Conservation (phyloP, 64 coral and sea anemone genomes). For the Stylophora pistillata region DNA sequence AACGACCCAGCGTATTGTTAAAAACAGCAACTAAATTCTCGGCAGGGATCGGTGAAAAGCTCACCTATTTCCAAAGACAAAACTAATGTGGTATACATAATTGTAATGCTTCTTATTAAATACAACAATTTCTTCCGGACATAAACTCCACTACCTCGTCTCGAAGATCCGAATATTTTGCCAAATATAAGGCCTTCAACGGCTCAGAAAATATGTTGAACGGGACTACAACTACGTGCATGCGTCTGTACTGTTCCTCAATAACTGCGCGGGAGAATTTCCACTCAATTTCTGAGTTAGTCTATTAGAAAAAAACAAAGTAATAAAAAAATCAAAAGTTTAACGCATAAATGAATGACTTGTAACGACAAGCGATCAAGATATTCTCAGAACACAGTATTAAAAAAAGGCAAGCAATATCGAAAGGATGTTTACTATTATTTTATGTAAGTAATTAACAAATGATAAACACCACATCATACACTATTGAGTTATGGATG, state of each 20-base stretch:
- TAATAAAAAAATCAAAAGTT: too few relatives aligned
- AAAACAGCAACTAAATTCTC: not conserved
- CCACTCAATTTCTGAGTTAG: conserved; percentile 13
- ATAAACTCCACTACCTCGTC: not conserved
- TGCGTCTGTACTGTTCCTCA: conserved; percentile 10
- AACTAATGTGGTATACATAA: too few relatives aligned
- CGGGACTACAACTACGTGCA: not conserved
- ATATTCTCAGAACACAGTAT: too few relatives aligned
- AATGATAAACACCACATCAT: too few relatives aligned
- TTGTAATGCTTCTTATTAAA: not conserved
- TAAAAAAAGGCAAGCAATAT: too few relatives aligned
- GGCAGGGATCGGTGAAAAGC: not conserved
- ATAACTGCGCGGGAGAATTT: not conserved
- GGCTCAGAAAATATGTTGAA: not conserved
- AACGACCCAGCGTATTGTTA: not conserved
- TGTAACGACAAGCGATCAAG: too few relatives aligned
- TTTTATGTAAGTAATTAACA: too few relatives aligned
- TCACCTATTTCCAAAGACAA: too few relatives aligned
- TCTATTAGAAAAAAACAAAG: not conserved
- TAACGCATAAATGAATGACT: too few relatives aligned
- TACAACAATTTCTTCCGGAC: not conserved
- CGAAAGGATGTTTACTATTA: too few relatives aligned
- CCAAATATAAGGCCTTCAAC: not conserved
- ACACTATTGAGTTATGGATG: too few relatives aligned
- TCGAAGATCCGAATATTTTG: not conserved